Base-by-base conservation (phyloP, 1,140 invertebrate species). In the Drosophila nigromelanica region DNA sequence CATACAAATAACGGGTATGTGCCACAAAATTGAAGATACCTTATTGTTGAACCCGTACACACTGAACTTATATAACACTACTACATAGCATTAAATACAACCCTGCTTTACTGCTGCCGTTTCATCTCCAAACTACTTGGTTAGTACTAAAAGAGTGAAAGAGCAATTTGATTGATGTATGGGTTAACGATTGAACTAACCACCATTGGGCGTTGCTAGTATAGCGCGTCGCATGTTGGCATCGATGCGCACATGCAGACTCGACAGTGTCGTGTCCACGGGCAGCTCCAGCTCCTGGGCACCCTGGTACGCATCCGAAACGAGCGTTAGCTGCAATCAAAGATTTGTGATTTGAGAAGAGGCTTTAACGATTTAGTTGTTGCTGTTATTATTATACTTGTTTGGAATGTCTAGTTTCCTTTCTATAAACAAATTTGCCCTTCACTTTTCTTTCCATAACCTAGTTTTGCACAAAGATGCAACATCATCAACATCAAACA, bases 401-500 rank as follows among this genome's bases (percentile, higher is more conserved):
- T 30, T 67, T 50, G 66, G 64, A 62, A 68, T 74, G 71, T 70
- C 78, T 86, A 80, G 76, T 78, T 85, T 87, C 82, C 83, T 86
- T 86, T 86, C 83, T 79, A 87, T 70, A 70, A 76, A 82, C 72
- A 86, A 59, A 73, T 78, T 76, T 79, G 87, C 86, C 86, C 86
- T 90, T 90, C 86, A 90, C 86, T 90, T 90, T 90, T 86, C 81
- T 90, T 90, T 90, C 86, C 81, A 79, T 90, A 90, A 90, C 86
- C 86, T 81, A 90, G 86, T 90, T 90, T 90, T 76, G 79, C 83
- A 83, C 76, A 86, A 86, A 86, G 82, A 86, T 86, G 82, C 82
- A 86, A 67, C 82, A 86, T 86, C 82, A 86, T 86, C 64, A 74
- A 69, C 73, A 68, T 60, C 76, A 83, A 62, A 61, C 50, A 18